Evolutionary conservation across 2,888 invertebrate species (phyloP), one percentile per base, ranked within the genome.

Genomic region (Tubiluchus corallicola): DNA sequence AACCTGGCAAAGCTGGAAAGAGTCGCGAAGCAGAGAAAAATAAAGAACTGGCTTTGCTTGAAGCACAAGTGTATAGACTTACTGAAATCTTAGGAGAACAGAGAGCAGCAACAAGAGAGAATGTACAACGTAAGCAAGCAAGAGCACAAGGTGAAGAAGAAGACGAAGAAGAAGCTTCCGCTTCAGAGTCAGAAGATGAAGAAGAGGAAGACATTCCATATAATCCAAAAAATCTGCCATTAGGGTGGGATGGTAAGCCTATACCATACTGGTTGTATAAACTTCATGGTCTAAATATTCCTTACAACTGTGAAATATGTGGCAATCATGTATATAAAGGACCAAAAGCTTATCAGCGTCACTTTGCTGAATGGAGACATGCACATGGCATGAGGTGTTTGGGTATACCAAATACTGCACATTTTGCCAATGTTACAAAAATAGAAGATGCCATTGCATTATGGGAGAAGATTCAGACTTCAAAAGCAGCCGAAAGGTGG

Each of bases 381-480:
- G 75, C 76, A 20, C 74, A 75, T 55, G 96, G 96, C 21, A 98
- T 98, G 96, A 72, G 94, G 17, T 99, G 98, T 62, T 72, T 99
- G 15, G 96, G 96, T 3, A 98, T 99, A 54, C 98, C 98, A 0
- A 99, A 99, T 65, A 99, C 98, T 0, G 96, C 98, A 1, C 98
- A 99, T 69, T 99, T 99, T 68, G 96, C 98, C 1, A 99, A 98
- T 64, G 96, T 99, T 29, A 98, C 96, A 1, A 87, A 90, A 61
- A 96, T 96, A 55, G 94, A 94, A 64, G 96, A 96, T 64, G 96
- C 96, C 0, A 72, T 96, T 41, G 29, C 63, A 81, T 80, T 99
- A 49, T 99, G 98, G 96, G 90, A 94, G 59, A 94, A 94, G 67
- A 72, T 99, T 15, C 94, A 94, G 63, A 75, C 79, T 4, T 85